phyloP scores from a whole-genome alignment of 2,888 invertebrate species.

The Taphrorychus bicolor region DNA sequence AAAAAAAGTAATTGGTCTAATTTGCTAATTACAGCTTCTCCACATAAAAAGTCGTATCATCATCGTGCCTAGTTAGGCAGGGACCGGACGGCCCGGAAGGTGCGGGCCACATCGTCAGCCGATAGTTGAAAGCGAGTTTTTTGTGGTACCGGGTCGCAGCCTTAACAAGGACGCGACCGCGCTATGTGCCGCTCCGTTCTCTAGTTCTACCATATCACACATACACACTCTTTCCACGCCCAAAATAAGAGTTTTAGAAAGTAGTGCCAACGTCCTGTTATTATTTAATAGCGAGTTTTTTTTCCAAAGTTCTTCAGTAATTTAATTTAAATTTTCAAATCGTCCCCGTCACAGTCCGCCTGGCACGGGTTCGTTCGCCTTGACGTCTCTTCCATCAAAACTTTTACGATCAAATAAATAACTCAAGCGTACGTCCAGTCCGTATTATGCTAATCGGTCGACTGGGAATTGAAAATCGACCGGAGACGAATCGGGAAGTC shows the following conservation, averaged over 20 bases:
- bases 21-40: background rate
- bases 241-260: background rate
- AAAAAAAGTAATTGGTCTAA: background rate
- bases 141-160: constrained; percentile 2
- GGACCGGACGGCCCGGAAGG: too few relatives aligned
- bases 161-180: background rate
- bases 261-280: too few relatives aligned
- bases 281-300: background rate
- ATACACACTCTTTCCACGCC: too few relatives aligned
- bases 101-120: too few relatives aligned
- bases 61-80: background rate
- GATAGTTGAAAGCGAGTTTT: background rate
- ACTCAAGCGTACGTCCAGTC: background rate
- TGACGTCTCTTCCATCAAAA: background rate
- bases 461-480: background rate
- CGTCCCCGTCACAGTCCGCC: constrained; percentile 13
- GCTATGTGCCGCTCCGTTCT: too few relatives aligned
- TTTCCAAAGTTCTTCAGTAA: background rate
- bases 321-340: background rate
- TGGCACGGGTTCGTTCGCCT: constrained; percentile 17
- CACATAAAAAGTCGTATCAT: background rate
- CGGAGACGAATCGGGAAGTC: background rate
- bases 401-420: constrained; percentile 3
- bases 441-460: background rate
- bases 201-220: background rate